Conservation (phyloP, 2,797 vertebrate species). For the Halcyon chelicuti region DNA sequence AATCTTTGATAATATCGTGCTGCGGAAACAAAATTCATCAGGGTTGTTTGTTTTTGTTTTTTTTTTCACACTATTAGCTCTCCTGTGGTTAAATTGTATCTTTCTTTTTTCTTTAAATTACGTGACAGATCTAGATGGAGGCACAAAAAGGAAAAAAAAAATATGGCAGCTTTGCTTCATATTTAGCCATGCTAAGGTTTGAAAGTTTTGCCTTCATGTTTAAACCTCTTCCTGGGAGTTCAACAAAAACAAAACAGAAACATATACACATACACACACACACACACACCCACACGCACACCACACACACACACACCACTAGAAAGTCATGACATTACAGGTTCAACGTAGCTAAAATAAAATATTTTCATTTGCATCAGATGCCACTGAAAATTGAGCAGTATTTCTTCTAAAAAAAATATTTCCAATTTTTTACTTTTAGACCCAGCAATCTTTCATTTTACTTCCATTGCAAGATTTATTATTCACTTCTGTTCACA, state of each 20-base stretch:
- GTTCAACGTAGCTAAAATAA: slow-evolving; percentile 34
- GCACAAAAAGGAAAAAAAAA: slow-evolving; percentile 66
- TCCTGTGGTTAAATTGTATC: slow-evolving; percentile 72
- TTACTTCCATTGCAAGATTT: not conserved
- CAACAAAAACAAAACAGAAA: slow-evolving; percentile 73
- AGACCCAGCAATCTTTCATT: slow-evolving; percentile 57
- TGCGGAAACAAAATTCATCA: slow-evolving; percentile 86
- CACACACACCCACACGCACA: rapidly evolving
- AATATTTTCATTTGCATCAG: slow-evolving; percentile 43
- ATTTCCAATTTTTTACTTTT: slow-evolving; percentile 8
- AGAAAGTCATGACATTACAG: slow-evolving; percentile 60
- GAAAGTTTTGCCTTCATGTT: slow-evolving; percentile 81
- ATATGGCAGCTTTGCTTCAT: slow-evolving; percentile 73
- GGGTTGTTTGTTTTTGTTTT: slow-evolving; percentile 57
- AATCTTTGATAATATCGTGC: slow-evolving; percentile 86
- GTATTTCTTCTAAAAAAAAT: not conserved
- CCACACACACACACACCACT: slow-evolving; percentile 50
- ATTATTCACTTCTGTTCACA: not conserved
- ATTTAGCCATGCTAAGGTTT: slow-evolving; percentile 78
- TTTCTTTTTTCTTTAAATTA: slow-evolving; percentile 74
- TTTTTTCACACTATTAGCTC: slow-evolving; percentile 76
- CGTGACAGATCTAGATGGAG: slow-evolving; percentile 78
- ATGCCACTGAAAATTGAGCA: not conserved
- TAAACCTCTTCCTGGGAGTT: slow-evolving; percentile 83
- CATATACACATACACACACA: not conserved